Percentiles rank a stretch among this genome's conserved stretches.
These are phyloP conservation scores for Caprella mutica DNA, from an alignment of 2,888 invertebrate species.

Conservation along the genomic window DNA sequence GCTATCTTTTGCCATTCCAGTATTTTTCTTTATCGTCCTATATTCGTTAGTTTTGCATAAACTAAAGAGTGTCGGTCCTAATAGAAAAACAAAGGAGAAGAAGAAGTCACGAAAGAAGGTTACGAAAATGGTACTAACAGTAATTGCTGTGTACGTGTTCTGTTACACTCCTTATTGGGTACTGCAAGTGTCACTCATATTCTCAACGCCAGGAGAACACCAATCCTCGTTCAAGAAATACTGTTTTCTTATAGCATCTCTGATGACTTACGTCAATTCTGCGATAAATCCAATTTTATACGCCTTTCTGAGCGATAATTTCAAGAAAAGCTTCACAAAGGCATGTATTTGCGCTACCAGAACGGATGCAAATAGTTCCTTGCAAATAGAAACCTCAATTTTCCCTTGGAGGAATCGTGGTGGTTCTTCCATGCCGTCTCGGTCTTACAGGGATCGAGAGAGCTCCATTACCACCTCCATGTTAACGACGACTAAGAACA, in stretches of 20 bases:
- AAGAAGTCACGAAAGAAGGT: slow-evolving; percentile 62
- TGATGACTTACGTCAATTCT: slow-evolving; percentile 75
- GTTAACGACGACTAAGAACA: too few species aligned
- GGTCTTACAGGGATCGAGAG: slow-evolving; percentile 11
- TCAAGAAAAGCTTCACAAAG: slow-evolving; percentile 86
- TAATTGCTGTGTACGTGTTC: slow-evolving; percentile 78
- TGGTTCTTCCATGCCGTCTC: slow-evolving; percentile 8
- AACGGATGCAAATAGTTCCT: slow-evolving; percentile 68
- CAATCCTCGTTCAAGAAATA: slow-evolving; percentile 62
- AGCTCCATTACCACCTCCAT: slow-evolving; percentile 8
- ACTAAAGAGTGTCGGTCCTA: slow-evolving; percentile 75
- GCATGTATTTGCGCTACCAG: slow-evolving; percentile 81
- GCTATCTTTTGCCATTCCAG: slow-evolving; percentile 74
- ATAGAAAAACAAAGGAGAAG: slow-evolving; percentile 77
- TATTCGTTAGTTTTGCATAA: slow-evolving; percentile 79
- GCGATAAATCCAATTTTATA: slow-evolving; percentile 74
- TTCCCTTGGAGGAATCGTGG: slow-evolving; percentile 48
- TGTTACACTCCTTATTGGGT: slow-evolving; percentile 93
- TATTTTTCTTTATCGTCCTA: slow-evolving; percentile 71
- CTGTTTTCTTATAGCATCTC: slow-evolving; percentile 69
- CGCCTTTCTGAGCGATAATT: slow-evolving; percentile 85
- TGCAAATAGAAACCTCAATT: slow-evolving; percentile 77
- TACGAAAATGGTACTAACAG: slow-evolving; percentile 79
- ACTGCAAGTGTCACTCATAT: slow-evolving; percentile 68
- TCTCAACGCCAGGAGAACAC: slow-evolving; percentile 57